A percentile compares a stretch with the other conserved stretches of the same genome.
These are phyloP conservation scores for Phaonia tiefii DNA, from an alignment of 2,888 invertebrate species.

Conservation along the genomic window DNA sequence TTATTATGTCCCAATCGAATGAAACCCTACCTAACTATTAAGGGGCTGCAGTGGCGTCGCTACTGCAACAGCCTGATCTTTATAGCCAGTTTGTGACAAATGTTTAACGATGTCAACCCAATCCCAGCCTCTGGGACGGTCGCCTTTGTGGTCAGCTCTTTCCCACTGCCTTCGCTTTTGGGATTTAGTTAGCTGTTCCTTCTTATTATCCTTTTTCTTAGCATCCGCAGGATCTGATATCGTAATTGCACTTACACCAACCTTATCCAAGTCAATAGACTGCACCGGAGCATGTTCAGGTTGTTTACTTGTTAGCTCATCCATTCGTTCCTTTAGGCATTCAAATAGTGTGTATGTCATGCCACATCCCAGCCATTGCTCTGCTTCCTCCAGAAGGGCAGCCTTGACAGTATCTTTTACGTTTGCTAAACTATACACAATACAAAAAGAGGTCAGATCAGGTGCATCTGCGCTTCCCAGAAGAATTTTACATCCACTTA, in stretches of 20 bases:
- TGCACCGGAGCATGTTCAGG: conserved; percentile 81
- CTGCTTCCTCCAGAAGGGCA: conserved; percentile 86
- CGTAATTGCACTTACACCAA: conserved; percentile 75
- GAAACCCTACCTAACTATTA: conserved; percentile 68
- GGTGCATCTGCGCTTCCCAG: background rate
- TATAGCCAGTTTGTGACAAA: conserved; percentile 87
- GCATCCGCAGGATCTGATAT: conserved; percentile 78
- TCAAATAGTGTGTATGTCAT: conserved; percentile 98
- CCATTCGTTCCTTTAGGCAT: conserved; percentile 90
- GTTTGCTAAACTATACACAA: conserved; percentile 82
- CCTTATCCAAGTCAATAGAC: conserved; percentile 71
- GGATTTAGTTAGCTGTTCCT: conserved; percentile 93
- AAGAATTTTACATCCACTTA: conserved; percentile 82
- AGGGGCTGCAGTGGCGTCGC: conserved; percentile 64
- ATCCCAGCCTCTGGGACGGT: conserved; percentile 93
- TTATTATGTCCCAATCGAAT: background rate
- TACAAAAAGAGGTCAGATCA: background rate
- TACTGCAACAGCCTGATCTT: conserved; percentile 69
- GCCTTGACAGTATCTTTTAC: conserved; percentile 87
- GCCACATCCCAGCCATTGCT: conserved; percentile 92
- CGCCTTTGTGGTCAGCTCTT: conserved; percentile 90
- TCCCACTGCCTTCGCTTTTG: conserved; percentile 96
- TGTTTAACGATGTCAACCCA: conserved; percentile 99
- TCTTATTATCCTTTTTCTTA: conserved; percentile 85
- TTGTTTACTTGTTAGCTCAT: conserved; percentile 87